Base-by-base conservation (phyloP, 37 sponge, comb jelly and placozoan genomes). In the Chondrilla cf. caribensis region DNA sequence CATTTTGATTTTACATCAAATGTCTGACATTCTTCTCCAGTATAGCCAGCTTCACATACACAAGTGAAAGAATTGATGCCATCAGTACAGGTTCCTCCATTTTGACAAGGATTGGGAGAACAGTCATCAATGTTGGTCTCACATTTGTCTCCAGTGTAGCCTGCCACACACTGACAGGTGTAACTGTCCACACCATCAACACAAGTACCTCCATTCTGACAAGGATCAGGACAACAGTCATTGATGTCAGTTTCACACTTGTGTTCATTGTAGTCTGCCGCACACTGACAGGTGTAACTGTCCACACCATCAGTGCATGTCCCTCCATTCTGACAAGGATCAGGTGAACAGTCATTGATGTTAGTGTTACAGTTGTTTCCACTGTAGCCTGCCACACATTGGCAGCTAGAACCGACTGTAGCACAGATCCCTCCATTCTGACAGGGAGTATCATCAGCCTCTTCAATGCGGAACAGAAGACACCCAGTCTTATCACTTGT, bases 211-310 rank as follows among this genome's bases (percentile, higher is more conserved):
- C 58, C 66, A 86, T 86, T 81, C 54, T 32, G n/a, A 65, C 86
- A 86, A 80, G 81, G 86, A 80, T 86, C 66, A 65, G 81, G 80
- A 36, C 35, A 26, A 54, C 86, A 86, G 22, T 86, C 81, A 39
- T 86, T 70, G 22, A 86, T 86, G 31, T 81, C 70, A 18, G 38
- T 60, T 60, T 60, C 72, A 40, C 86, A 86, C 8, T 64, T 47
- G n/a, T 0, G 15, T 41, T 81, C 86, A 58, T 38, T 86, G 43
- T 70, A 86, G 2, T 81, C 86, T 60, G 70, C 86, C 7, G 15
- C 54, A 81, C 86, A 86, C n/a, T 15, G 19, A 33, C 86, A 86
- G 29, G 19, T 24, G 58, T 60, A 80, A 28, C 25, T 25, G 26
- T 26, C 54, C 0, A 82, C 40, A 35, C 70, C 54, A 26, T 86